Conservation (phyloP, 2,113 vertebrate genomes). For the Rhadina sibilatrix region DNA sequence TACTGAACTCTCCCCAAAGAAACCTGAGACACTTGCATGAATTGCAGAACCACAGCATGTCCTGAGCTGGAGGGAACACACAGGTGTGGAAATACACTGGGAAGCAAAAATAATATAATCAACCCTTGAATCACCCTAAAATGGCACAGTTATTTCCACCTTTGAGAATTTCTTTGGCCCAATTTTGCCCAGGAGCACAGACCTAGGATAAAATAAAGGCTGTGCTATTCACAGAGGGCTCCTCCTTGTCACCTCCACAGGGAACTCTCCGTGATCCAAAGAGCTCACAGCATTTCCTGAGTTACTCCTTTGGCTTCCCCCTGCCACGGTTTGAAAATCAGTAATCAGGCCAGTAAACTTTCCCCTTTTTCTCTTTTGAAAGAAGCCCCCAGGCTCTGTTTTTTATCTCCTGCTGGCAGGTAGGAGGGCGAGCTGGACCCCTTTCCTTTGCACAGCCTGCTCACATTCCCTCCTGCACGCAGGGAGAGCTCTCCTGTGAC, state of each 20-base stretch:
- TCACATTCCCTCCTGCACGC: accelerated
- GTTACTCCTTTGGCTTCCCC: background rate
- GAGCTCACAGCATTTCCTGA: background rate
- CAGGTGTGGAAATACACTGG: background rate
- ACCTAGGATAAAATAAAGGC: background rate
- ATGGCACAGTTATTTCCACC: background rate
- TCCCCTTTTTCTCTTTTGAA: background rate
- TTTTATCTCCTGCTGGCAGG: background rate
- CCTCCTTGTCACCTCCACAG: background rate
- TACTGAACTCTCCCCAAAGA: background rate
- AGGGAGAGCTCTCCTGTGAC: background rate
- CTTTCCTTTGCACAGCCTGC: background rate
- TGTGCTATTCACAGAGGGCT: background rate
- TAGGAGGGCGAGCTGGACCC: accelerated
- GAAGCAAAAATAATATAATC: background rate
- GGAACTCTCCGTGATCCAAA: too few species aligned
- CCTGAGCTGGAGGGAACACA: background rate
- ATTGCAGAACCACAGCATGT: background rate
- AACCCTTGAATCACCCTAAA: background rate
- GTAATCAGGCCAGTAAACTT: background rate
- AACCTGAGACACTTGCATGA: background rate
- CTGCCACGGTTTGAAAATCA: background rate
- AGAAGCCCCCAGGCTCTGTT: background rate
- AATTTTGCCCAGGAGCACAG: background rate
- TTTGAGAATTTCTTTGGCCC: background rate